Percentiles rank a stretch among this genome's conserved stretches.
Evolutionary conservation across 2,797 vertebrate species (phyloP).

Genomic region (Setipinna tenuifilis): DNA sequence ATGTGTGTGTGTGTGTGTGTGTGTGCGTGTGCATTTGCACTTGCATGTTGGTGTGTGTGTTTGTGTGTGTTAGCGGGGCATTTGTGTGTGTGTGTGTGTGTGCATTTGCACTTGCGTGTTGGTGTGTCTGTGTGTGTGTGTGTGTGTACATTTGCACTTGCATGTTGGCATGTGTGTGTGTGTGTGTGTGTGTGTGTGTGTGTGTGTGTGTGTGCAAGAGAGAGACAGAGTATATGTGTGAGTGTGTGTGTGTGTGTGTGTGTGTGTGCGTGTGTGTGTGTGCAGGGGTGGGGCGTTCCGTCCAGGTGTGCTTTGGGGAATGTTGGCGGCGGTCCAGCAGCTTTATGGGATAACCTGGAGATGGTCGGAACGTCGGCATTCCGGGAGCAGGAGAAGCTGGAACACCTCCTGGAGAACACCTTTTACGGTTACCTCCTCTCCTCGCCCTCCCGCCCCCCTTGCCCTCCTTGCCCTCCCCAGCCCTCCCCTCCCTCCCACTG

Average conservation of each 20-base stretch:
- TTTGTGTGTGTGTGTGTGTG: too few relatives aligned
- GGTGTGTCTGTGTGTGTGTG: too few relatives aligned
- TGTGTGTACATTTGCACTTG: too few relatives aligned
- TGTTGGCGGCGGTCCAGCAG: constrained; percentile 55
- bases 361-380: constrained; percentile 58
- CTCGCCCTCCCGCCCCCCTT: not conserved
- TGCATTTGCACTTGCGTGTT: too few relatives aligned
- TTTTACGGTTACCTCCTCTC: constrained; percentile 15
- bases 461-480: not conserved
- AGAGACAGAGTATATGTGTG: not conserved
- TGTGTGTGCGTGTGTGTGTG: too few relatives aligned
- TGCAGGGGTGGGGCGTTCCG: constrained; percentile 50
- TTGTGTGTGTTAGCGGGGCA: too few relatives aligned
- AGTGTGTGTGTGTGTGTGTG: too few relatives aligned
- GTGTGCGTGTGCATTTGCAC: not conserved
- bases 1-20: not conserved
- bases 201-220: too few relatives aligned
- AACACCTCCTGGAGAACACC: constrained; percentile 38
- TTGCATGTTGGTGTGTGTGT: too few relatives aligned
- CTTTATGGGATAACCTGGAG: constrained; percentile 51
- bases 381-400: constrained; percentile 50
- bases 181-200: too few relatives aligned
- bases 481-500: not conserved
- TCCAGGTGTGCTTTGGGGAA: constrained; percentile 70
- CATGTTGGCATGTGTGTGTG: too few relatives aligned